A percentile compares a stretch with the other conserved stretches of the same genome.
Conservation (phyloP, 2,888 invertebrate species). For the Melinaea marsaeus region DNA sequence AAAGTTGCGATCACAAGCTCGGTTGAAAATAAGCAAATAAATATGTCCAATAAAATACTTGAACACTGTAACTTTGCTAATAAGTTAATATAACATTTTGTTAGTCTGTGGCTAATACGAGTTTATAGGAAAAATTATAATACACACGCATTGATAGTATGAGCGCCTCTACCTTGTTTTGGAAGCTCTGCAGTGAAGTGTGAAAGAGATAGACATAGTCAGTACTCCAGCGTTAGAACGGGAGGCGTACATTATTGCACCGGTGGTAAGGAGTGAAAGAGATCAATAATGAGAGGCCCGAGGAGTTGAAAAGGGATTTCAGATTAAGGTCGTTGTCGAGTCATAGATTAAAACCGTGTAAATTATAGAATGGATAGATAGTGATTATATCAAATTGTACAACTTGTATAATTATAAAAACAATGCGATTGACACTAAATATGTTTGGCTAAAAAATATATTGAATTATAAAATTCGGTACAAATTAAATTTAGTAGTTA, state of each 20-base stretch:
- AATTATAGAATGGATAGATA: constrained; percentile 40
- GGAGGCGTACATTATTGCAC: constrained; percentile 68
- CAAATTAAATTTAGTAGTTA: no score
- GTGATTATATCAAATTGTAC: constrained; percentile 9
- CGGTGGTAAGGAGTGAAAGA: constrained; percentile 79
- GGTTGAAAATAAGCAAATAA: background rate
- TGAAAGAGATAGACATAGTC: constrained; percentile 48
- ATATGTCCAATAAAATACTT: constrained; percentile 11
- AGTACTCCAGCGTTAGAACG: constrained; percentile 41
- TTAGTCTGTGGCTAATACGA: constrained; percentile 48
- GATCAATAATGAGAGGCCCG: constrained; percentile 78
- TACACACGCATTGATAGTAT: constrained; percentile 68
- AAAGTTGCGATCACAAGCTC: background rate
- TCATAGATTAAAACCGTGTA: constrained; percentile 63
- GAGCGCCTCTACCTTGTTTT: constrained; percentile 70
- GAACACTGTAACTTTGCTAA: constrained; percentile 17
- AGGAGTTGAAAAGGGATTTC: constrained; percentile 79
- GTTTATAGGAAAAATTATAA: constrained; percentile 60
- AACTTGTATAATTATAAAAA: background rate
- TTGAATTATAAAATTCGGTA: no score
- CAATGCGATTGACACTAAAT: background rate
- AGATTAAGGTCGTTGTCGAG: constrained; percentile 77
- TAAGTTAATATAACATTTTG: constrained; percentile 20
- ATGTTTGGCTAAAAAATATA: no score
- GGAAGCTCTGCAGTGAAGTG: constrained; percentile 76